Evolutionary conservation across 2,888 invertebrate species (phyloP), one percentile per base, ranked within the genome.

Genomic region (Rotaria sp.): DNA sequence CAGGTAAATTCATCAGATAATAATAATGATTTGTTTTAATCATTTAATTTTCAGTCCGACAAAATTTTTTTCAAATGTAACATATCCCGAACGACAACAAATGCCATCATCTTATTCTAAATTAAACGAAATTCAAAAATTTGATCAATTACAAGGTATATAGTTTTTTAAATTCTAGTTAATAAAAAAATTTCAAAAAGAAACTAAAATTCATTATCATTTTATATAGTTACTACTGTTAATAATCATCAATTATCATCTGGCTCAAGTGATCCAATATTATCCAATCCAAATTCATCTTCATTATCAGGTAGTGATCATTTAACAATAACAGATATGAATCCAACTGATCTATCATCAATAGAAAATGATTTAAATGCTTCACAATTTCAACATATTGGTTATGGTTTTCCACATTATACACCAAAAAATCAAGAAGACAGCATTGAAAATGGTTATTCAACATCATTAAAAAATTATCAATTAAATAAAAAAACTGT

Each of bases 401-500:
- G 13, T 13, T 80, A 80, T 80, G 80, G 80, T n/a, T 80, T 80
- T 80, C 80, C 80, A n/a, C 15, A 26, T 26, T 80, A 45, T 45
- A n/a, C 26, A 80, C 26, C 2, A 26, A 80, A 80, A 45, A 26
- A 24, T 80, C n/a, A 45, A 45, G 41, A 45, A 13, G n/a, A 80
- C 13, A 45, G 52, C 7, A 57, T 38, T 38, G 86, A 86, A 45
- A 86, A 55, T 52, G 84, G 85, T 5, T 86, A 80, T 59, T 86
- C 85, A 59, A 86, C 86, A 75, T 80, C 86, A 30, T 80, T 75
- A 38, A 48, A 85, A 48, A 55, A 38, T 24, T 38, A 35, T 52
- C 35, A 15, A 18, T 35, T 35, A 21, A 67, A 41, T 21, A 86
- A 86, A 85, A 86, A 86, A 80, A 85, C 85, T 26, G 85, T 86